Evolutionary conservation across 2,113 vertebrate genomes (phyloP).

Genomic region (Gallinago paraguaiae): DNA sequence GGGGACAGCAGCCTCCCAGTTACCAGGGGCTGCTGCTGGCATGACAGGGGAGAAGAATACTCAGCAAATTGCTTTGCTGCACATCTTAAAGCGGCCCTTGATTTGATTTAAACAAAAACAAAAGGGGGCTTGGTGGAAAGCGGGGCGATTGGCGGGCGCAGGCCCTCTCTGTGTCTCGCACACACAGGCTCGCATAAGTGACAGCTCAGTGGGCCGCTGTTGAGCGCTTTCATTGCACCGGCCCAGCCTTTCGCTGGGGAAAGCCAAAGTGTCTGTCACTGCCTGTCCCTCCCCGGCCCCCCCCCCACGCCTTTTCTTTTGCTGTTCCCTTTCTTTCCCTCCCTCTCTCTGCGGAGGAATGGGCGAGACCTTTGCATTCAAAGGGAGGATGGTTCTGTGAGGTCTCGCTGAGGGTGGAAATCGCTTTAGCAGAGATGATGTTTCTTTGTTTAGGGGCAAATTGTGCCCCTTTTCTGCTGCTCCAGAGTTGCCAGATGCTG

Average conservation of each 20-base stretch:
- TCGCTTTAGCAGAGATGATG: constrained; percentile 65
- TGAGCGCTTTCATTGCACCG: constrained; percentile 60
- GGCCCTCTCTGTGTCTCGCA: constrained; percentile 44
- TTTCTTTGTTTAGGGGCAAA: constrained; percentile 69
- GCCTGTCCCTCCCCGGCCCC: background rate
- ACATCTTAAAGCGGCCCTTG: constrained; percentile 55
- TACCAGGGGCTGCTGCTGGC: constrained; percentile 66
- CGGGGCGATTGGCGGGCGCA: constrained; percentile 46
- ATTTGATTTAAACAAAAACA: constrained; percentile 74
- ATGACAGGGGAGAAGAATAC: constrained; percentile 41
- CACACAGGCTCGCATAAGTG: constrained; percentile 52
- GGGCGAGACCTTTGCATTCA: constrained; percentile 72
- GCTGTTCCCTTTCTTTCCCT: constrained; percentile 51
- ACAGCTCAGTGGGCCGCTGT: constrained; percentile 59
- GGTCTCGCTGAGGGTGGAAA: constrained; percentile 66
- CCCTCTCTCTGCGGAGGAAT: constrained; percentile 56
- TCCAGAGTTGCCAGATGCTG: constrained; percentile 55
- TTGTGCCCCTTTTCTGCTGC: constrained; percentile 1
- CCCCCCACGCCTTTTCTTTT: constrained; percentile 48
- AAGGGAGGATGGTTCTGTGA: constrained; percentile 69
- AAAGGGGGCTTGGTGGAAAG: constrained; percentile 64
- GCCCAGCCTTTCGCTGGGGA: constrained; percentile 52
- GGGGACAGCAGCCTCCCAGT: constrained; percentile 38
- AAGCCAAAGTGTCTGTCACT: constrained; percentile 70
- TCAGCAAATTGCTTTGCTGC: constrained; percentile 67